A percentile compares a stretch with the other conserved stretches of the same genome.
These are phyloP conservation scores for Neoarius graeffei DNA, from an alignment of 2,113 vertebrate species.

Conservation along the genomic window DNA sequence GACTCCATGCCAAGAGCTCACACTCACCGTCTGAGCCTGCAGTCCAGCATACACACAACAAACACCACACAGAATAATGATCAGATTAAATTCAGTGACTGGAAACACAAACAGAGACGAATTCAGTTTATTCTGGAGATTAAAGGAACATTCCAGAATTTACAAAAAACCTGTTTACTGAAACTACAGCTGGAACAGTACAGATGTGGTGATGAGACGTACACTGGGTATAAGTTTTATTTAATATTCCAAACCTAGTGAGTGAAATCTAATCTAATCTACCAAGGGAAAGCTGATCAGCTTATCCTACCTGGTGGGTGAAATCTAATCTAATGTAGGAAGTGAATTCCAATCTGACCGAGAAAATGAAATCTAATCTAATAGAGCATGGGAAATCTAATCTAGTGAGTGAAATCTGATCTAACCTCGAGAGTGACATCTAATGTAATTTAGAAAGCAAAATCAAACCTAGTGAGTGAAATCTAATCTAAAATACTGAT, in stretches of 20 bases:
- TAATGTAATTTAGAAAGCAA: background rate
- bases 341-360: background rate
- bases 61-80: slow-evolving; percentile 26
- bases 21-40: slow-evolving; percentile 70
- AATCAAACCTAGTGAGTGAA: background rate
- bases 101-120: background rate
- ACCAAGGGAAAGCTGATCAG: background rate
- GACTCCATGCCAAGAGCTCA: slow-evolving; percentile 76
- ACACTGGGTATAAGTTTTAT: background rate
- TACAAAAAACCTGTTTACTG: background rate
- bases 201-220: background rate
- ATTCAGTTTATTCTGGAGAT: background rate
- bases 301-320: background rate
- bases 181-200: no score
- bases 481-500: background rate
- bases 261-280: background rate
- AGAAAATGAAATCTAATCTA: background rate
- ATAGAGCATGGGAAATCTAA: background rate
- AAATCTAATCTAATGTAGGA: background rate
- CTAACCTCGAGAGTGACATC: background rate
- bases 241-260: background rate
- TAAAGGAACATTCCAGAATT: background rate
- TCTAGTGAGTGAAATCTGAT: background rate
- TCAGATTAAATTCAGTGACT: background rate
- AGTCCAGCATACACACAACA: slow-evolving; percentile 74